Conservation (phyloP, 2,797 vertebrate species). For the Vultur gryphus region DNA sequence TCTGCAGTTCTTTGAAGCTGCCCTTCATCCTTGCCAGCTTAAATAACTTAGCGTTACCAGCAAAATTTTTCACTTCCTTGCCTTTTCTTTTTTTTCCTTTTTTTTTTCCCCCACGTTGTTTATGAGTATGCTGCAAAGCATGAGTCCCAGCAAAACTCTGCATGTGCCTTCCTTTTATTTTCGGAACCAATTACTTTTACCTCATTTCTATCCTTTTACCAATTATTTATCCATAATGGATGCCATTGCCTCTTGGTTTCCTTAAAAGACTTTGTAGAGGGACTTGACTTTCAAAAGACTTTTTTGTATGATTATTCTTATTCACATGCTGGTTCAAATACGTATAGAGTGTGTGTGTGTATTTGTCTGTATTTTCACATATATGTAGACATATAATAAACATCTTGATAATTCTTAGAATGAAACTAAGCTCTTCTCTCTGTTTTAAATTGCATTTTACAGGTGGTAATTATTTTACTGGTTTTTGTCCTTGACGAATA, state of each 20-base stretch:
- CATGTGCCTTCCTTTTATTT: neutral
- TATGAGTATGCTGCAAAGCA: neutral
- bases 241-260: neutral
- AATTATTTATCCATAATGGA: neutral
- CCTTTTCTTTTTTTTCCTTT: neutral
- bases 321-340: neutral
- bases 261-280: neutral
- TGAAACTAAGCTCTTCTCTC: neutral
- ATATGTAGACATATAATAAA: neutral
- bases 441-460: neutral
- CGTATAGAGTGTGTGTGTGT: neutral
- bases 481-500: neutral
- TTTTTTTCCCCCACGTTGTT: neutral
- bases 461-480: neutral
- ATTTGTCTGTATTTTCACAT: neutral
- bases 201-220: neutral
- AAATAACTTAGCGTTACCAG: neutral
- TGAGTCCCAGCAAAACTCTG: neutral
- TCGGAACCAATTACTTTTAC: neutral
- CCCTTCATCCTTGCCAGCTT: neutral
- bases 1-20: neutral
- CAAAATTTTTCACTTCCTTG: neutral
- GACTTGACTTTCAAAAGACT: neutral
- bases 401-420: neutral
- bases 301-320: neutral